Base-by-base conservation (phyloP, 1,140 invertebrate species). In the Caenorhabditis inopinata region DNA sequence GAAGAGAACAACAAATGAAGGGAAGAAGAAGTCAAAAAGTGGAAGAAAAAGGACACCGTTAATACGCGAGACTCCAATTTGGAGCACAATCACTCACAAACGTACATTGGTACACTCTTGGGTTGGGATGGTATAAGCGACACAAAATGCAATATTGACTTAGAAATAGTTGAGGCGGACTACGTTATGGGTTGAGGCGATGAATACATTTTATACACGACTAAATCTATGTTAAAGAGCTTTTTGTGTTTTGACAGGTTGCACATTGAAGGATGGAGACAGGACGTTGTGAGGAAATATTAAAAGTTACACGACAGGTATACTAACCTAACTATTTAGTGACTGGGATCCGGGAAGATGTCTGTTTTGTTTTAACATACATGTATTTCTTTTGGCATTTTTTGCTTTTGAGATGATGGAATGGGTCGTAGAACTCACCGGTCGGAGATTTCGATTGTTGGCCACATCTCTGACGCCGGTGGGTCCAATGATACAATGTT, bases 321-420 rank as follows among this genome's bases (percentile, higher is more conserved):
- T 42, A 7, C 38, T 42, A 6, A 42, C 0, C 27, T 29, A 14
- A 38, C 25, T 38, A 38, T 4, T 11, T 18, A 68, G 32, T 38
- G 58, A 68, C 58, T 68, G 58, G 58, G 58, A 68, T 68, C 58
- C 58, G 58, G 58, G 58, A 68, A 68, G 58, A 68, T 68, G 58
- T 68, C 58, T 29, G 58, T 68, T 68, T 68, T 68, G 25, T 29
- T 68, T 42, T 5, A 7, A 38, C 58, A 68, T 68, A 68, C 58
- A 68, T 68, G 58, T 68, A 68, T 68, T 42, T 68, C 58, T 68
- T 68, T 68, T 68, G 58, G 58, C 58, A 68, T 68, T 29, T 68
- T 68, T 68, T 68, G 58, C 38, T 68, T 68, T 35, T 68, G 58
- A 68, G 58, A 68, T 68, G 58, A 68, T 38, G 29, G 58, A 68